phyloP scores from a whole-genome alignment of 2,888 invertebrate genomes.

The Alloscopus bannaensis region DNA sequence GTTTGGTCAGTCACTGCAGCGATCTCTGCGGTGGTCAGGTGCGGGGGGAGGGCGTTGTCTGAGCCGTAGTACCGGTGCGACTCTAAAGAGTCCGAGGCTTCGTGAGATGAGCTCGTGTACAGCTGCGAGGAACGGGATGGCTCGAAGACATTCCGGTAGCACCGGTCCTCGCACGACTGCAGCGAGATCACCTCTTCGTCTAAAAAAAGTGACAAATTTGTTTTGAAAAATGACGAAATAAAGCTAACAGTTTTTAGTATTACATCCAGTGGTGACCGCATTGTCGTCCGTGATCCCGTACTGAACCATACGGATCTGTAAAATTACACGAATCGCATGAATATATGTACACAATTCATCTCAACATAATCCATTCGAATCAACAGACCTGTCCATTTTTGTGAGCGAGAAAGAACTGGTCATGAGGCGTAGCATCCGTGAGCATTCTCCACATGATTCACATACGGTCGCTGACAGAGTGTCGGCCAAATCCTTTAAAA shows the following conservation, averaged over 20 bases:
- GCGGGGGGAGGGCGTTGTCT: background rate
- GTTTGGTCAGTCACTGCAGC: slow-evolving; percentile 57
- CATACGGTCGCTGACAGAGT: slow-evolving; percentile 39
- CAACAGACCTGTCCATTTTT: slow-evolving; percentile 54
- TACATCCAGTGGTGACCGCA: background rate
- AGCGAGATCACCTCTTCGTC: slow-evolving; percentile 47
- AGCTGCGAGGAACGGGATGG: slow-evolving; percentile 15
- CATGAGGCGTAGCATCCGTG: slow-evolving; percentile 35
- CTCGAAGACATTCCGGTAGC: slow-evolving; percentile 41
- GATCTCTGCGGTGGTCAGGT: slow-evolving; percentile 10
- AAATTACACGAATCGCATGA: slow-evolving; percentile 1
- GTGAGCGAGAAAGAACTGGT: slow-evolving; percentile 46
- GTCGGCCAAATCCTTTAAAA: slow-evolving; percentile 56
- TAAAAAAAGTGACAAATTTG: no score
- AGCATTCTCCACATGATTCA: slow-evolving; percentile 1
- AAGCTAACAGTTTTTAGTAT: background rate
- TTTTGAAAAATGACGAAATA: no score
- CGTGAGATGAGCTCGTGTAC: slow-evolving; percentile 50
- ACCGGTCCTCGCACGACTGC: slow-evolving; percentile 50
- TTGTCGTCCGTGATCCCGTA: background rate
- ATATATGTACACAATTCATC: background rate
- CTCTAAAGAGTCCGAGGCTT: slow-evolving; percentile 64
- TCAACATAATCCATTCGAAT: background rate
- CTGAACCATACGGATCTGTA: slow-evolving; percentile 45
- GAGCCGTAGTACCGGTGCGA: slow-evolving; percentile 6